Conservation (phyloP, 1,140 invertebrate genomes). For the Lutraria rhynchaena region DNA sequence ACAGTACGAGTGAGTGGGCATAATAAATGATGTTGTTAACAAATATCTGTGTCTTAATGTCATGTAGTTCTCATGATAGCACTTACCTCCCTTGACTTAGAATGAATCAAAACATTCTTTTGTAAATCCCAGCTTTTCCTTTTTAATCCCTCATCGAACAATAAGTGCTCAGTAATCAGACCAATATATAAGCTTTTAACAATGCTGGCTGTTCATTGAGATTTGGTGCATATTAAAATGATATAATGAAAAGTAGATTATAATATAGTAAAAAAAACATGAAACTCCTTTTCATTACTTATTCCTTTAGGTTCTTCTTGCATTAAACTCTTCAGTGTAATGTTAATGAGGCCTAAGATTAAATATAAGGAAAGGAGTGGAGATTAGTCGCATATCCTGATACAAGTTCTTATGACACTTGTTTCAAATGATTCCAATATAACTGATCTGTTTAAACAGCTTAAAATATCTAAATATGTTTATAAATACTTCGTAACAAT, state of each 20-base stretch:
- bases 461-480: too few relatives aligned
- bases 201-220: neutral
- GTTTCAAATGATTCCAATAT: too few relatives aligned
- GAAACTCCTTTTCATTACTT: neutral
- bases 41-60: neutral
- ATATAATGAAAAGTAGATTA: neutral
- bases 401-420: conserved; percentile 13
- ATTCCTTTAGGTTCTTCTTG: neutral
- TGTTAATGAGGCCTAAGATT: conserved; percentile 23
- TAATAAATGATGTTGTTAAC: neutral
- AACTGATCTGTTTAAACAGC: too few relatives aligned
- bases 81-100: neutral
- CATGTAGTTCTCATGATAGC: neutral
- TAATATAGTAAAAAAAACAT: neutral
- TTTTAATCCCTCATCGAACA: conserved; percentile 6
- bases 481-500: too few relatives aligned
- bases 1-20: too few relatives aligned
- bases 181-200: conserved; percentile 10
- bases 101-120: neutral
- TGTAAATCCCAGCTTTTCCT: conserved; percentile 37
- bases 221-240: neutral
- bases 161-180: conserved; percentile 13
- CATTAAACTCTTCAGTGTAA: neutral
- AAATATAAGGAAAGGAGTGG: neutral
- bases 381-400: conserved; percentile 30